Evolutionary conservation across 2,113 vertebrate species (phyloP), one percentile per base, ranked within the genome.

Genomic region (Onychostoma macrolepis): DNA sequence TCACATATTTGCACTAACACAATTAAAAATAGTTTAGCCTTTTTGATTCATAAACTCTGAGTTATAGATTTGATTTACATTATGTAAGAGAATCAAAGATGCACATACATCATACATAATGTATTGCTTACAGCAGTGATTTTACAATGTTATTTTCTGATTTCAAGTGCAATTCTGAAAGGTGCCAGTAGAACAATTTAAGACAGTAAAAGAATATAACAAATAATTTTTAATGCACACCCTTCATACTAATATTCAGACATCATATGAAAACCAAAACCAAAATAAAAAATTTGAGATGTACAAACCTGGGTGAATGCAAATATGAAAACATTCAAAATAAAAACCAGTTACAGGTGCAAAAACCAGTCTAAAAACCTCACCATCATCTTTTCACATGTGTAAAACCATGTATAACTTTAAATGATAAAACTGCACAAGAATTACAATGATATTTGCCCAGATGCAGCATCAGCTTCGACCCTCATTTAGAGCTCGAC

Each of bases 21-120:
- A 67, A 80, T 80, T 28, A 67, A 82, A 81, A 82, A 82, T 82
- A 45, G 58, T 45, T 65, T 28, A 1, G 79, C 4, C 19, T 45
- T 43, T 65, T 63, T 43, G 3, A 81, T 81, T 58, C 56, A 82
- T 45, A 82, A 82, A 45, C 58, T 81, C 79, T 81, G 79, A 82
- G 26, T 45, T 61, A 26, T 61, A 80, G 53, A 13, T 63, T 30
- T 82, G 61, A 65, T 82, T 82, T 80, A 80, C 33, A 80, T 61
- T 38, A 41, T 26, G 78, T n/a, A 80, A 26, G 36, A 61, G 56
- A 80, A 9, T 41, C 43, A 45, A 82, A 65, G 80, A 82, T 45
- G 58, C 13, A 19, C 58, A 65, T 45, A 65, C 36, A 65, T 65
- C 19, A 11, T 81, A 81, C 38, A 82, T 43, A 67, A 65, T 63